Conservation (phyloP, 2,888 invertebrate species). For the Xanthorhoe spadicearia region DNA sequence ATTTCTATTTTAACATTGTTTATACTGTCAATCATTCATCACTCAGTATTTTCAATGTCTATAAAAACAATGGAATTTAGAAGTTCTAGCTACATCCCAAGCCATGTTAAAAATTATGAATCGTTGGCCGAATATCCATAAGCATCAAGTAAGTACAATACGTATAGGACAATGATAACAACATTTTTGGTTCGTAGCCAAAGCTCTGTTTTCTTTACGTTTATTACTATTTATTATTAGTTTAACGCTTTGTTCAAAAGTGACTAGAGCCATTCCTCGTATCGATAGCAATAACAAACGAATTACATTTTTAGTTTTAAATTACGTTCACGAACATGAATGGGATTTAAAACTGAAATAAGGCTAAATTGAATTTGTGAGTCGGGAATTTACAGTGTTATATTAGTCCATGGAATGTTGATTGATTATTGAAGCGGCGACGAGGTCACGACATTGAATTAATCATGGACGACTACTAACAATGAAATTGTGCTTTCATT, state of each 20-base stretch:
- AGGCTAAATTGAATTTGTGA: neutral
- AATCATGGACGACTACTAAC: neutral
- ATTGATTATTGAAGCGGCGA: neutral
- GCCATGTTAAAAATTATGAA: neutral
- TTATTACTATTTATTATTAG: slow-evolving; percentile 26
- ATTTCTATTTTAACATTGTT: too few relatives aligned
- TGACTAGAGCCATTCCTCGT: slow-evolving; percentile 27
- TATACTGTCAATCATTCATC: too few relatives aligned
- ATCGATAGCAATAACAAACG: slow-evolving; percentile 30
- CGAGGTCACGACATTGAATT: neutral
- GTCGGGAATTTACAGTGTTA: neutral
- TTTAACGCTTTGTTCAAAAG: slow-evolving; percentile 27
- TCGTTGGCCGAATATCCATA: slow-evolving; percentile 11
- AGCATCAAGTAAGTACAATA: slow-evolving; percentile 10
- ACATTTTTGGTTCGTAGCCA: slow-evolving; percentile 35
- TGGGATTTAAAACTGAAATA: too few relatives aligned
- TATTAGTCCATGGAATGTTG: neutral
- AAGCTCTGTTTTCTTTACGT: slow-evolving; percentile 28
- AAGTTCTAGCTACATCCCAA: neutral
- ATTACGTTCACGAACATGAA: neutral
- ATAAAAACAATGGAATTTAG: neutral
- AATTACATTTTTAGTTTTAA: slow-evolving; percentile 7
- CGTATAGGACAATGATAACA: slow-evolving; percentile 30
- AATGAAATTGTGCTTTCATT: neutral
- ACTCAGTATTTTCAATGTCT: too few relatives aligned